Evolutionary conservation across 2,888 invertebrate species (phyloP).

Genomic region (Anthoptus insignis): DNA sequence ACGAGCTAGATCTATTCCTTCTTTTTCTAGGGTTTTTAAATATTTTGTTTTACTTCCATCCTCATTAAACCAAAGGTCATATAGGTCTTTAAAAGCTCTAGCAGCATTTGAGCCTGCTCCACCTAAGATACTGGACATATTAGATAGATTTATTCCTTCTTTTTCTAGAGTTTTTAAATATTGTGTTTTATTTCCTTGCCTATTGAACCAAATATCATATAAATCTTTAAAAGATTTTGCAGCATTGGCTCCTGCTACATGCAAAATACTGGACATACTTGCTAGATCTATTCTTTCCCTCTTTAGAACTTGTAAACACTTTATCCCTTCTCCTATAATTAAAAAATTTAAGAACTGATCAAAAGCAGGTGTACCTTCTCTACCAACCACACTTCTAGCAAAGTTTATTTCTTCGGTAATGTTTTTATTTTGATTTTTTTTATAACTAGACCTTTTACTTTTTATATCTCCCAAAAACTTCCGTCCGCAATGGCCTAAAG

Average conservation of each 20-base stretch:
- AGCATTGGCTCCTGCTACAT: conserved; percentile 8
- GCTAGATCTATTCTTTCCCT: conserved; percentile 40
- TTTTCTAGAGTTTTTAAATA: conserved; percentile 37
- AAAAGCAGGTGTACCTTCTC: conserved; percentile 57
- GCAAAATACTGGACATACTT: too few species aligned
- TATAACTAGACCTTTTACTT: conserved; percentile 50
- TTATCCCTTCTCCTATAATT: conserved; percentile 54
- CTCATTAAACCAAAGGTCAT: conserved; percentile 54
- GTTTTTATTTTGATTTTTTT: conserved; percentile 33
- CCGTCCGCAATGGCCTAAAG: too few species aligned
- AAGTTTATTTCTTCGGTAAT: conserved; percentile 54
- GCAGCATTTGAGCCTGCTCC: conserved; percentile 52
- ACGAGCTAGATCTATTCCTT: conserved; percentile 50
- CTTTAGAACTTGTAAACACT: conserved; percentile 41
- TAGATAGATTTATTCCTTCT: conserved; percentile 30
- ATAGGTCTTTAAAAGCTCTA: conserved; percentile 55
- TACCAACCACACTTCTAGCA: conserved; percentile 59
- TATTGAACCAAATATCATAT: conserved; percentile 55
- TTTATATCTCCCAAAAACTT: conserved; percentile 51
- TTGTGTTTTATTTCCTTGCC: conserved; percentile 46
- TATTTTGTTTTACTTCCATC: conserved; percentile 50
- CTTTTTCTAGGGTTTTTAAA: conserved; percentile 43
- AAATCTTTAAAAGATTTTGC: conserved; percentile 50
- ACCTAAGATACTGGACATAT: conserved; percentile 53
- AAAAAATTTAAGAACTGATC: conserved; percentile 60